phyloP scores from a whole-genome alignment of 2,888 invertebrate genomes.

The Scaptomyza cyrtandrae region DNA sequence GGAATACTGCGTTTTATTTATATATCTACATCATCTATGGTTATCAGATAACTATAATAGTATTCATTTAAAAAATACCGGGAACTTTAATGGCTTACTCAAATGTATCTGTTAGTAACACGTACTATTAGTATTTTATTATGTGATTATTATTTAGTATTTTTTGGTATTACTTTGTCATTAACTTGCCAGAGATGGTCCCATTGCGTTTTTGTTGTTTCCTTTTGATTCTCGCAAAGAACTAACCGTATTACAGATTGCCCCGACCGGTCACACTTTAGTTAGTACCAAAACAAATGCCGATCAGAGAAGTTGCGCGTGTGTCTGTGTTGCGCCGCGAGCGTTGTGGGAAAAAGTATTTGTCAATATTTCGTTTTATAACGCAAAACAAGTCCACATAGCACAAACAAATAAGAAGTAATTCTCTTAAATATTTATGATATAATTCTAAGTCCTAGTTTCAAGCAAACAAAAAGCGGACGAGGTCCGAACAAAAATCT shows the following conservation, averaged over 20 bases:
- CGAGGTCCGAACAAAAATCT: constrained; percentile 3
- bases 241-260: constrained; percentile 22
- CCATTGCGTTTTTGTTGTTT: constrained; percentile 19
- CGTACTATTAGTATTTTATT: neutral
- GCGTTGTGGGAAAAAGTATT: constrained; percentile 51
- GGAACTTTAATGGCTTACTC: neutral
- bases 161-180: neutral
- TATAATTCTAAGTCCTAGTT: neutral
- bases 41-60: neutral
- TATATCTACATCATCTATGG: neutral
- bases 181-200: constrained; percentile 4
- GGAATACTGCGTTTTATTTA: neutral
- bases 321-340: constrained; percentile 60
- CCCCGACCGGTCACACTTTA: constrained; percentile 42
- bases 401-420: constrained; percentile 41
- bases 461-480: constrained; percentile 15
- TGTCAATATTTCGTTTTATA: constrained; percentile 36
- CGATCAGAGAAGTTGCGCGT: constrained; percentile 51
- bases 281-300: constrained; percentile 69
- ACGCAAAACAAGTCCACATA: constrained; percentile 29
- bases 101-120: neutral
- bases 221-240: constrained; percentile 25
- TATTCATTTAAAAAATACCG: too few relatives aligned
- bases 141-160: neutral
- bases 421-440: constrained; percentile 15